These are phyloP conservation scores for Pseudoatta argentina DNA, from an alignment of 1,140 invertebrate genomes.

Conservation along the genomic window DNA sequence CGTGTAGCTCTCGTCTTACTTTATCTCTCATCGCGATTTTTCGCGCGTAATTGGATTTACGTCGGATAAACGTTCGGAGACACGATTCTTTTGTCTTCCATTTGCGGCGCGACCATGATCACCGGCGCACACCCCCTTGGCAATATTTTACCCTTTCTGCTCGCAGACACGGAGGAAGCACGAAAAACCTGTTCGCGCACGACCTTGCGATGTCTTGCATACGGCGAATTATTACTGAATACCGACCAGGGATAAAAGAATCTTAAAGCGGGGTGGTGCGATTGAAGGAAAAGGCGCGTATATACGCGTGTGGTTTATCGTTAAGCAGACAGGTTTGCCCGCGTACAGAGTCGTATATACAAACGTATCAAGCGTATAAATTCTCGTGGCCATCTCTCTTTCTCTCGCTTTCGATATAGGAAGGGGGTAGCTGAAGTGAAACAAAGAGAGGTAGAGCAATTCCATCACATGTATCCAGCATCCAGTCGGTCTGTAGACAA, in stretches of 20 bases:
- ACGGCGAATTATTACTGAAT: conserved; percentile 60
- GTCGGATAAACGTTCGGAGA: conserved; percentile 12
- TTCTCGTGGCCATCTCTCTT: conserved; percentile 34
- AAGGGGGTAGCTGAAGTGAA: neutral
- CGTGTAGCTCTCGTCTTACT: neutral
- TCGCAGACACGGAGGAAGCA: conserved; percentile 10
- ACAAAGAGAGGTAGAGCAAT: conserved; percentile 30
- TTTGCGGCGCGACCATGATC: conserved; percentile 21
- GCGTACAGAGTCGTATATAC: conserved; percentile 58
- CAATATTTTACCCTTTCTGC: conserved; percentile 59
- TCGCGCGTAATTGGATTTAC: conserved; percentile 46
- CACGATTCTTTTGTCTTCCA: conserved; percentile 51
- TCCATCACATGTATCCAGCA: conserved; percentile 21
- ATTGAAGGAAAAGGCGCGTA: neutral
- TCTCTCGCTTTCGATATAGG: neutral
- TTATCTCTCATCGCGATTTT: conserved; percentile 36
- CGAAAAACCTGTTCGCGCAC: conserved; percentile 30
- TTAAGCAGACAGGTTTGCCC: conserved; percentile 69
- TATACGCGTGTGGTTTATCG: conserved; percentile 67
- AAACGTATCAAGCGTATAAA: conserved; percentile 69
- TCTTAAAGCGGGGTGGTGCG: conserved; percentile 39
- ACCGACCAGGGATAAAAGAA: conserved; percentile 54
- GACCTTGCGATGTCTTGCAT: conserved; percentile 50
- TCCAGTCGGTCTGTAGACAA: conserved; percentile 3
- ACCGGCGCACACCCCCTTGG: conserved; percentile 7